phyloP scores from a whole-genome alignment of 2,888 invertebrate species.

The Aphodius sticticus region DNA sequence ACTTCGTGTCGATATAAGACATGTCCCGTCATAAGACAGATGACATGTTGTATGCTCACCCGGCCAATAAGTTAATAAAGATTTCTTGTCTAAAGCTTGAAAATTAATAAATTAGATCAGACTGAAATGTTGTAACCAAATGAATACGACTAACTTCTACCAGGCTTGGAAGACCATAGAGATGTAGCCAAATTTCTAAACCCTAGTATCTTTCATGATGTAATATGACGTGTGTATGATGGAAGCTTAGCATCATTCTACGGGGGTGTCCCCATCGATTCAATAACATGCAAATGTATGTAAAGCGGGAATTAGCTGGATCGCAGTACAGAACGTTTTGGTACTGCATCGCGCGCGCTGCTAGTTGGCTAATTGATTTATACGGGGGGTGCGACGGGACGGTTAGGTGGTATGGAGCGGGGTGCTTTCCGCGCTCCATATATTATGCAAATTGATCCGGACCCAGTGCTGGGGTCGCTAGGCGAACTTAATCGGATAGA shows the following conservation, averaged over 20 bases:
- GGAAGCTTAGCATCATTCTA: not conserved
- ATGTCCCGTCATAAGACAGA: too few species aligned
- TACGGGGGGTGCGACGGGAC: not conserved
- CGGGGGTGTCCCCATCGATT: not conserved
- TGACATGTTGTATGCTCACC: too few species aligned
- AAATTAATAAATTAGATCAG: too few species aligned
- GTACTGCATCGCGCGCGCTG: not conserved
- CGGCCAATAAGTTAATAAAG: too few species aligned
- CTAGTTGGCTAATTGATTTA: slow-evolving; percentile 4
- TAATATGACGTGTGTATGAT: not conserved
- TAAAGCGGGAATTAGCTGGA: slow-evolving; percentile 19
- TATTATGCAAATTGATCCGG: slow-evolving; percentile 4
- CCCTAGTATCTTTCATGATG: too few species aligned
- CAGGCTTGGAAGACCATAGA: too few species aligned
- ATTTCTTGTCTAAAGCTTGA: too few species aligned
- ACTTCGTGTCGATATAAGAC: too few species aligned
- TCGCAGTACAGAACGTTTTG: not conserved
- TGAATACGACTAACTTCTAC: too few species aligned
- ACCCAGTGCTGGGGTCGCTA: not conserved
- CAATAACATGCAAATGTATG: slow-evolving; percentile 22
- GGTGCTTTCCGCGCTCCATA: not conserved
- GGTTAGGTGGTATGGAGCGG: not conserved
- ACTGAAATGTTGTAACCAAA: too few species aligned
- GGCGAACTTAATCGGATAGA: not conserved
- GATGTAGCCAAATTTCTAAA: too few species aligned